Conservation (phyloP, 1,140 invertebrate genomes). For the Conus ventricosus region DNA sequence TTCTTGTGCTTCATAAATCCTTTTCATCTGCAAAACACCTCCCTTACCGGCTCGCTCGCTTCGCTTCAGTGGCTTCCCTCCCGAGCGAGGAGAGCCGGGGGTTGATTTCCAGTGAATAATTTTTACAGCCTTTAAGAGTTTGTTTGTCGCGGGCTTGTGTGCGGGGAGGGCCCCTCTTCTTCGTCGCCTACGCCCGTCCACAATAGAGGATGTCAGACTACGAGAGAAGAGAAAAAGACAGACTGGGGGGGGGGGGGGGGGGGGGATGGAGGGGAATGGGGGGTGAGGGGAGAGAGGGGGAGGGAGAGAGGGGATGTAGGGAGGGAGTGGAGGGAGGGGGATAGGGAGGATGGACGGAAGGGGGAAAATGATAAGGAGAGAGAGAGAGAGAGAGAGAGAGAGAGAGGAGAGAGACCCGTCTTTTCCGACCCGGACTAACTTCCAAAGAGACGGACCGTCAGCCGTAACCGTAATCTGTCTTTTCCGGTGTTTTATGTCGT, state of each 20-base stretch:
- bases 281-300: not conserved
- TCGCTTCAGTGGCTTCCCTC: not conserved
- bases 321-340: too few relatives aligned
- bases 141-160: conserved; percentile 15
- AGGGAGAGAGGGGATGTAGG: too few relatives aligned
- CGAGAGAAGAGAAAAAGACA: conserved; percentile 5
- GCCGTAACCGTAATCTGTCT: too few relatives aligned
- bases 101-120: conserved; percentile 42
- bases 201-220: not conserved
- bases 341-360: too few relatives aligned
- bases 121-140: conserved; percentile 26
- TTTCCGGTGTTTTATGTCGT: too few relatives aligned
- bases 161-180: conserved; percentile 2
- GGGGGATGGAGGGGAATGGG: not conserved
- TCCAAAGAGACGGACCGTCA: too few relatives aligned
- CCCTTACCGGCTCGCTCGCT: not conserved
- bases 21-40: conserved; percentile 33
- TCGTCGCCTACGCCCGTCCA: not conserved
- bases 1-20: conserved; percentile 39
- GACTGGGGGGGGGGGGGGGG: not conserved
- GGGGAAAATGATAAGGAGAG: too few relatives aligned
- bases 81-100: not conserved
- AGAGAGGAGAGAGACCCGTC: too few relatives aligned
- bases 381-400: too few relatives aligned
- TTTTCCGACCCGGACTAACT: too few relatives aligned